These are phyloP conservation scores for Tachyglossus aculeatus DNA, from an alignment of 2,797 vertebrate genomes.

Conservation along the genomic window DNA sequence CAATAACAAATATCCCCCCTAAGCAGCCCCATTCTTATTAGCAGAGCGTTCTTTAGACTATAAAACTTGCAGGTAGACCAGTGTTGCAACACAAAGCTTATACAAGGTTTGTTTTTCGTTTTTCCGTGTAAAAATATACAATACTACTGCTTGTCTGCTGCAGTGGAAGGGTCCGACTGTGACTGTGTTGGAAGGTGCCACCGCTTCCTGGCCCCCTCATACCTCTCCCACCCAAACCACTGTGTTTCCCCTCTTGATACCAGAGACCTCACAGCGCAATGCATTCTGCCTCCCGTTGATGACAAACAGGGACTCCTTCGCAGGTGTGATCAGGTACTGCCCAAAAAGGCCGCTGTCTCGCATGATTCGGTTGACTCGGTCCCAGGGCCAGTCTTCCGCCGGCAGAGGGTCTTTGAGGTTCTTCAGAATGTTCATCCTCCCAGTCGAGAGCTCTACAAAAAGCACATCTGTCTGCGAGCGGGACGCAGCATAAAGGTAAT, in stretches of 20 bases:
- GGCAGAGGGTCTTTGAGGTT: constrained; percentile 84
- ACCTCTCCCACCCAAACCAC: constrained; percentile 96
- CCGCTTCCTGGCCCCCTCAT: constrained; percentile 76
- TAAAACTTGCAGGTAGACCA: constrained; percentile 78
- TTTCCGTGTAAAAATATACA: constrained; percentile 79
- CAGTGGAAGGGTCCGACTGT: constrained; percentile 61
- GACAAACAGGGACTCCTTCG: constrained; percentile 88
- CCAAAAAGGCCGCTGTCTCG: constrained; percentile 92
- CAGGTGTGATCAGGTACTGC: constrained; percentile 89
- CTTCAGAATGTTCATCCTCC: constrained; percentile 78
- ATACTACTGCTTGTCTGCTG: constrained; percentile 61
- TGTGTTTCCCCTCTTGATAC: constrained; percentile 87
- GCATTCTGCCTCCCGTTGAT: constrained; percentile 87
- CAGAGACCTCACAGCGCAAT: constrained; percentile 91
- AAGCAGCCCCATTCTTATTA: constrained; percentile 54
- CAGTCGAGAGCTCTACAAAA: constrained; percentile 86
- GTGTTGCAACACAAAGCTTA: constrained; percentile 76
- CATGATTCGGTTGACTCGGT: constrained; percentile 81
- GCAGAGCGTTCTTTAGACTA: constrained; percentile 64
- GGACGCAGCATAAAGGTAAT: constrained; percentile 83
- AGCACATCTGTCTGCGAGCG: constrained; percentile 83
- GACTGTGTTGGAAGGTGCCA: constrained; percentile 48
- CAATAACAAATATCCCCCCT: too few species aligned
- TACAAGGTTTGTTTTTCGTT: constrained; percentile 62
- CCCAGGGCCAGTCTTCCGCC: constrained; percentile 85